These are phyloP conservation scores for Andrena fulva DNA, from an alignment of 2,888 invertebrate species.

Conservation along the genomic window DNA sequence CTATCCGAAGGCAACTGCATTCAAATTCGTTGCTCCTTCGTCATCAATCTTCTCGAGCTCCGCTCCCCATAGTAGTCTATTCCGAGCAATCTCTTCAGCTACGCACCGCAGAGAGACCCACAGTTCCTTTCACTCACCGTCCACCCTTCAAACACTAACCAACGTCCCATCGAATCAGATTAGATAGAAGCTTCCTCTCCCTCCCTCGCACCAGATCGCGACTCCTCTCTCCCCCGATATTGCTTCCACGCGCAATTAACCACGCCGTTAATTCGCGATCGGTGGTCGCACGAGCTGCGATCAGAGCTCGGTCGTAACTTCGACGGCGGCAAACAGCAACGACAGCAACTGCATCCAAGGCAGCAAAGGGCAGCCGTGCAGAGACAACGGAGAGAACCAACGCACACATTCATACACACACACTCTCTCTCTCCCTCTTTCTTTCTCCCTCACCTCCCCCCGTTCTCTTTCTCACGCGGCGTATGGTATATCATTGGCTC, in stretches of 20 bases:
- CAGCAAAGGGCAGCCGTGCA: slow-evolving; percentile 13
- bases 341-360: slow-evolving; percentile 26
- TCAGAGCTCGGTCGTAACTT: slow-evolving; percentile 39
- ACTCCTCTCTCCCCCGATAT: not conserved
- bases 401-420: not conserved
- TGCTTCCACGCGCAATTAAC: slow-evolving; percentile 24
- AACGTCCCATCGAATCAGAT: slow-evolving; percentile 1
- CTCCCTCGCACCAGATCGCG: not conserved
- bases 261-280: slow-evolving; percentile 15
- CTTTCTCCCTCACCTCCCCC: too few species aligned
- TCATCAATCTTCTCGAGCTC: not conserved
- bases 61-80: not conserved
- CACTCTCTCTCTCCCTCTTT: too few species aligned
- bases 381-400: slow-evolving; percentile 18
- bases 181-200: not conserved
- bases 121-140: not conserved
- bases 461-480: slow-evolving; percentile 35
- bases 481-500: slow-evolving; percentile 80
- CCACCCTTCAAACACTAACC: not conserved
- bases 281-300: slow-evolving; percentile 18
- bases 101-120: too few species aligned
- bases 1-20: not conserved
- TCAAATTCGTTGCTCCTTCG: not conserved
- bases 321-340: slow-evolving; percentile 47
- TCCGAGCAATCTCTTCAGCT: too few species aligned